phyloP scores from a whole-genome alignment of 2,113 vertebrate genomes.

The Bubo scandiacus region DNA sequence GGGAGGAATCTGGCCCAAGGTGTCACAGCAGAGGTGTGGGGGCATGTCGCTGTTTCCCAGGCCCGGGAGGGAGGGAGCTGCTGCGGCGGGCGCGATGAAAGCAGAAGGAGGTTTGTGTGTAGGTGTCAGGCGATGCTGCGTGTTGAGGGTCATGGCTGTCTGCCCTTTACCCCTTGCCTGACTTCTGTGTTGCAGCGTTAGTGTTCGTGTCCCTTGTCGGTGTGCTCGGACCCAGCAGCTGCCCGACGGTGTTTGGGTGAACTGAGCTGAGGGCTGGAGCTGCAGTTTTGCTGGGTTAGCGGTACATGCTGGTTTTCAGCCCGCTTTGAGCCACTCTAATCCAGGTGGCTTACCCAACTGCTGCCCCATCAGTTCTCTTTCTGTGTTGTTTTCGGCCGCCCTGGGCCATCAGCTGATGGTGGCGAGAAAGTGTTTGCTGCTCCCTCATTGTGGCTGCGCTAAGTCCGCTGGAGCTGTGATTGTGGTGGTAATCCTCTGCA shows the following conservation, averaged over 20 bases:
- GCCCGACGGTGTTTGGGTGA: not conserved
- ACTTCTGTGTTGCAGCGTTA: accelerated
- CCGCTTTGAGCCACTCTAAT: conserved; percentile 13
- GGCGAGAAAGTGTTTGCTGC: not conserved
- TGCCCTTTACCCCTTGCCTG: not conserved
- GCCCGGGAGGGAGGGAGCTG: not conserved
- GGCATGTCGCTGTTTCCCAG: not conserved
- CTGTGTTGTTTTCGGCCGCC: not conserved
- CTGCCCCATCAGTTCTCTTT: conserved; percentile 35
- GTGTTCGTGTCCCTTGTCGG: not conserved
- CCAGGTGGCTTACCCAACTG: not conserved
- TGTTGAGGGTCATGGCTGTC: not conserved
- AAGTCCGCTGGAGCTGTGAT: not conserved
- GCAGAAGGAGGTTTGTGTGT: not conserved
- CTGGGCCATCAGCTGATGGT: not conserved
- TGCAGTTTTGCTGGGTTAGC: conserved; percentile 20
- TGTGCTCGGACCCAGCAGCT: accelerated
- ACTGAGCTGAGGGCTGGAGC: not conserved
- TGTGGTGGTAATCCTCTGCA: conserved; percentile 15
- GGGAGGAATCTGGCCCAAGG: not conserved
- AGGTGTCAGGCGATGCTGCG: accelerated
- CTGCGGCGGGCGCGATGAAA: accelerated
- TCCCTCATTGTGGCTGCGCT: not conserved
- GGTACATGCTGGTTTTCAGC: not conserved
- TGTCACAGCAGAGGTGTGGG: accelerated